phyloP scores from a whole-genome alignment of 2,113 vertebrate genomes.

The Entosphenus tridentatus region DNA sequence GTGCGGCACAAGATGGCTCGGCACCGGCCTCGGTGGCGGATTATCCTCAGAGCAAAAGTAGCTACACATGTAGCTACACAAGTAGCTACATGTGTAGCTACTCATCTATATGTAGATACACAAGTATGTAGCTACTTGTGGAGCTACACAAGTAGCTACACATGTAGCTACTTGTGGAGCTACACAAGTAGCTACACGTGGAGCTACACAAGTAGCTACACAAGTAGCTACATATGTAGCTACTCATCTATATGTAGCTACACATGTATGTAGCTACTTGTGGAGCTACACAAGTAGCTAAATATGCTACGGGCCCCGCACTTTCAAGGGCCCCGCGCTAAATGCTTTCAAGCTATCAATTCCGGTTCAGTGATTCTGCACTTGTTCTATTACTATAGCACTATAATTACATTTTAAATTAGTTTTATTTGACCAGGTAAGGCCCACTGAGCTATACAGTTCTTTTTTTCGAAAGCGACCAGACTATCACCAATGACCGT shows the following conservation, averaged over 20 bases:
- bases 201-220: neutral
- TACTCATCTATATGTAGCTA: neutral
- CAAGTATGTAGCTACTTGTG: neutral
- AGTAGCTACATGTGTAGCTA: neutral
- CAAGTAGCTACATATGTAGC: neutral
- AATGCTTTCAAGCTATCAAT: too few relatives aligned
- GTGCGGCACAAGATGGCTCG: too few relatives aligned
- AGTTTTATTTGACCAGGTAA: too few relatives aligned
- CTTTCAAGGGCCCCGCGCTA: too few relatives aligned
- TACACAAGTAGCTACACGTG: neutral
- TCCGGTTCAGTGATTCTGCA: too few relatives aligned
- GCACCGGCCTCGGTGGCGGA: too few relatives aligned
- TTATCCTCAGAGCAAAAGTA: too few relatives aligned
- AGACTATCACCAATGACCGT: too few relatives aligned
- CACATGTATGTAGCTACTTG: neutral
- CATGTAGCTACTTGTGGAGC: neutral
- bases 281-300: neutral
- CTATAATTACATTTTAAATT: too few relatives aligned
- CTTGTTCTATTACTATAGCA: too few relatives aligned
- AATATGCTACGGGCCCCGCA: neutral
- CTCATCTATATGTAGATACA: neutral
- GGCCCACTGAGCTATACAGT: too few relatives aligned
- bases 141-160: neutral
- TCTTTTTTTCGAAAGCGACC: too few relatives aligned
- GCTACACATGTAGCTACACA: neutral